Evolutionary conservation across 2,888 invertebrate genomes (phyloP).

Genomic region (Synanthedon andrenaeformis): DNA sequence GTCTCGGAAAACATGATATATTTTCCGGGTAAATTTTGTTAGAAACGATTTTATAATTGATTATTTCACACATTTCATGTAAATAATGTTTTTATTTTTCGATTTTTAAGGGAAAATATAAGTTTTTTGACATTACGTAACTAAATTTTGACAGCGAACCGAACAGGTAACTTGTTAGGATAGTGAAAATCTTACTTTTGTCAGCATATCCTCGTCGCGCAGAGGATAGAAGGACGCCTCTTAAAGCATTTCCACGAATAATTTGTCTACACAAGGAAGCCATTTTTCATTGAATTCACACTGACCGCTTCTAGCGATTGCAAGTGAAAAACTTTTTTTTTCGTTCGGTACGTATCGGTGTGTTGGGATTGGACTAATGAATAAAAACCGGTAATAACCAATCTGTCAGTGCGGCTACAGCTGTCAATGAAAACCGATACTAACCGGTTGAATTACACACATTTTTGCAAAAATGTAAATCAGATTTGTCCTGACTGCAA

Average conservation of each 20-base stretch:
- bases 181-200: conserved; percentile 71
- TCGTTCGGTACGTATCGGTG: conserved; percentile 7
- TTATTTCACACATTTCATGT: conserved; percentile 2
- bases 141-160: conserved; percentile 45
- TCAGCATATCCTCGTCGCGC: conserved; percentile 72
- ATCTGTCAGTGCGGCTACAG: too few relatives aligned
- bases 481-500: too few relatives aligned
- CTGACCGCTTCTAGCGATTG: conserved; percentile 61
- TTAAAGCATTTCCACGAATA: conserved; percentile 73
- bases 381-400: too few relatives aligned
- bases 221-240: conserved; percentile 72
- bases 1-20: conserved; percentile 13
- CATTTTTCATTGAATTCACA: conserved; percentile 70
- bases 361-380: too few relatives aligned
- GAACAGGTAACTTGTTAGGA: conserved; percentile 15
- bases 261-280: conserved; percentile 82
- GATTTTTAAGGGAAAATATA: conserved; percentile 2
- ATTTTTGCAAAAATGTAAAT: too few relatives aligned
- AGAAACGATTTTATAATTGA: too few relatives aligned
- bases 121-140: conserved; percentile 65
- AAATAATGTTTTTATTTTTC: conserved; percentile 2
- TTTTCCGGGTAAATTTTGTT: conserved; percentile 8
- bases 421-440: too few relatives aligned
- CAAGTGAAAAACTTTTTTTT: conserved; percentile 40
- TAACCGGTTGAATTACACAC: too few relatives aligned